Evolutionary conservation across 1,140 invertebrate genomes (phyloP), one percentile per base, ranked within the genome.

Genomic region (Caenorhabditis briggsae): DNA sequence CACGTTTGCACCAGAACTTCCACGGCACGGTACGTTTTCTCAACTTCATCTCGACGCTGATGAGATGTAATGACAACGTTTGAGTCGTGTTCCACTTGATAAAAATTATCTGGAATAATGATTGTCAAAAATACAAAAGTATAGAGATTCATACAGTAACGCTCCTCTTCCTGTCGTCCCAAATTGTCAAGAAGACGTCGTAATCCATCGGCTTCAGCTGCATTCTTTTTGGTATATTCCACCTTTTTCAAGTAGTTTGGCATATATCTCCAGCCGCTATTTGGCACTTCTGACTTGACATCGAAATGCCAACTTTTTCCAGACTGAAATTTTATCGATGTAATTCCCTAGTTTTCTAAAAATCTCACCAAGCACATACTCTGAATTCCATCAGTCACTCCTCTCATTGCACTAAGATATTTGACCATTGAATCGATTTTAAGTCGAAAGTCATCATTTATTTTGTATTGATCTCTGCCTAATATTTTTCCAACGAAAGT

Each of bases 71-170:
- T 8, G 25, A 18, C 12, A 12, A 65, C n/a, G 18, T 33, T 65
- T 41, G 61, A 33, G 33, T 65, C 61, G n/a, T 65, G 23, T 41
- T 65, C 61, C 61, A 65, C 61, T 23, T 65, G 25, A 5, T 33
- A 33, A 18, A 65, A 18, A 5, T 65, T 25, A 65, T 65, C 23
- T 65, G 25, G 41, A 65, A 33, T 33, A 33, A 18, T 16, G 9
- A 14, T 11, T 33, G 2, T 65, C 11, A 2, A 11, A 8, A 5
- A 11, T 65, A 33, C 8, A 25, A 41, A 59, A 11, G 8, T 18
- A 9, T 41, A 11, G 18, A 41, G 25, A 14, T 33, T 25, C 23
- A 14, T 65, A 65, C 61, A 65, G 33, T 14, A 65, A 12, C 12
- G 33, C 3, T 41, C 23, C 18, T 65, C 61, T n/a, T 65, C 61